Evolutionary conservation across 2,888 invertebrate genomes (phyloP).

Genomic region (Thalpophila matura): DNA sequence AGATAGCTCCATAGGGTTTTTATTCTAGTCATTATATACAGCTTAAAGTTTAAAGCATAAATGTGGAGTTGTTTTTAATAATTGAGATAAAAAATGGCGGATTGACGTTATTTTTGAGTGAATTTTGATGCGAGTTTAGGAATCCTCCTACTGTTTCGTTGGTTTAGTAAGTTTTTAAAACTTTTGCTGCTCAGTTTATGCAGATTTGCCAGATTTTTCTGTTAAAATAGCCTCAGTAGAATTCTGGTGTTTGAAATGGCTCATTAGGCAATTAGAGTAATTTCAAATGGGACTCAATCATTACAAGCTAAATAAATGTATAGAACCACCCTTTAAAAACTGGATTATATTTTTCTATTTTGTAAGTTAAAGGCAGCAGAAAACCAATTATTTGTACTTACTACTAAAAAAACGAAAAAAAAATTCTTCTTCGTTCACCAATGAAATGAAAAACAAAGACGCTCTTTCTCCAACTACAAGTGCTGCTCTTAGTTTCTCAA

Average conservation of each 20-base stretch:
- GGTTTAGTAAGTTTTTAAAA: too few species aligned
- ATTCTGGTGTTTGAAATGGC: too few species aligned
- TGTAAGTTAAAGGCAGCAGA: not conserved
- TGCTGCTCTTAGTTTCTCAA: conserved; percentile 39
- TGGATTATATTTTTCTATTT: too few species aligned
- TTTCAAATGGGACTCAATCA: too few species aligned
- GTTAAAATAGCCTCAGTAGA: too few species aligned
- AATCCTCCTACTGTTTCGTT: too few species aligned
- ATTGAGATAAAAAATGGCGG: conserved; percentile 25
- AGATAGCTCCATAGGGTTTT: conserved; percentile 56
- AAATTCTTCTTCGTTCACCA: not conserved
- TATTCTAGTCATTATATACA: conserved; percentile 60
- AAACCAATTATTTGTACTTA: not conserved
- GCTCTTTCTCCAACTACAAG: conserved; percentile 26
- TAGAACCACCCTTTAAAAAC: too few species aligned
- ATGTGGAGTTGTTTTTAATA: conserved; percentile 42
- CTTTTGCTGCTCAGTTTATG: too few species aligned
- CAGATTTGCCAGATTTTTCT: too few species aligned
- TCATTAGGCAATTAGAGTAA: too few species aligned
- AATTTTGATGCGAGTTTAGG: too few species aligned
- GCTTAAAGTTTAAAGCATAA: conserved; percentile 50
- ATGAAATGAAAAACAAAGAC: conserved; percentile 39
- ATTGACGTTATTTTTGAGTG: not conserved
- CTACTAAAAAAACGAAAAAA: not conserved
- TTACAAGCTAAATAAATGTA: too few species aligned